phyloP scores from a whole-genome alignment of 1,140 invertebrate species.

The Drosophila simulans region DNA sequence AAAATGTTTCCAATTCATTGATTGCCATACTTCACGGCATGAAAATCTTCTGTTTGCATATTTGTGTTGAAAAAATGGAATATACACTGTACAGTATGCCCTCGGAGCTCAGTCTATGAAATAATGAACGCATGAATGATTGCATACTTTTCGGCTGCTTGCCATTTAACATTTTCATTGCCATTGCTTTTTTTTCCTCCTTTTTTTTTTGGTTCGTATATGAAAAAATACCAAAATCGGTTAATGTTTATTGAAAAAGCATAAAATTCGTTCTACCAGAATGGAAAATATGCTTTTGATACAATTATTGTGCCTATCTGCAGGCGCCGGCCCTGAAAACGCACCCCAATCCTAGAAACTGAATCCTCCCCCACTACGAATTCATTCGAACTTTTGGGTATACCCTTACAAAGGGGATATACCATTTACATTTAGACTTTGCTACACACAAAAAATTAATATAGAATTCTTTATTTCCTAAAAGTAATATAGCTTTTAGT shows the following conservation, averaged over 20 bases:
- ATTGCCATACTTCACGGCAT: slow-evolving; percentile 58
- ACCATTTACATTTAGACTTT: no score
- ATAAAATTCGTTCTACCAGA: slow-evolving; percentile 85
- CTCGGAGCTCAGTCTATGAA: slow-evolving; percentile 72
- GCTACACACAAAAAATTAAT: not conserved
- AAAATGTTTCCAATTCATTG: slow-evolving; percentile 83
- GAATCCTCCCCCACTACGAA: slow-evolving; percentile 47
- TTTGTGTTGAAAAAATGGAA: slow-evolving; percentile 43
- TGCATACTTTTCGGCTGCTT: slow-evolving; percentile 61
- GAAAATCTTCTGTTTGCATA: slow-evolving; percentile 65
- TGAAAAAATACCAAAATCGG: slow-evolving; percentile 84
- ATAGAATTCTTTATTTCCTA: no score
- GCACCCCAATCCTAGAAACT: slow-evolving; percentile 54
- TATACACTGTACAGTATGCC: slow-evolving; percentile 45
- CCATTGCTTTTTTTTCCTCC: slow-evolving; percentile 34
- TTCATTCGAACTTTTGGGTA: slow-evolving; percentile 30
- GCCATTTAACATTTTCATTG: slow-evolving; percentile 36
- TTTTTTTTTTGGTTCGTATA: slow-evolving; percentile 45
- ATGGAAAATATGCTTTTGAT: slow-evolving; percentile 85
- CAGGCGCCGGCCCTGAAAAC: slow-evolving; percentile 60
- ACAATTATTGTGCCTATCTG: slow-evolving; percentile 84
- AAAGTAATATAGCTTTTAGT: no score
- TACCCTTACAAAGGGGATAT: not conserved
- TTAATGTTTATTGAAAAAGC: slow-evolving; percentile 85
- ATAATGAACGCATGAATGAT: slow-evolving; percentile 83